These are phyloP conservation scores for Scleropages formosus DNA, from an alignment of 2,797 vertebrate species.

Conservation along the genomic window DNA sequence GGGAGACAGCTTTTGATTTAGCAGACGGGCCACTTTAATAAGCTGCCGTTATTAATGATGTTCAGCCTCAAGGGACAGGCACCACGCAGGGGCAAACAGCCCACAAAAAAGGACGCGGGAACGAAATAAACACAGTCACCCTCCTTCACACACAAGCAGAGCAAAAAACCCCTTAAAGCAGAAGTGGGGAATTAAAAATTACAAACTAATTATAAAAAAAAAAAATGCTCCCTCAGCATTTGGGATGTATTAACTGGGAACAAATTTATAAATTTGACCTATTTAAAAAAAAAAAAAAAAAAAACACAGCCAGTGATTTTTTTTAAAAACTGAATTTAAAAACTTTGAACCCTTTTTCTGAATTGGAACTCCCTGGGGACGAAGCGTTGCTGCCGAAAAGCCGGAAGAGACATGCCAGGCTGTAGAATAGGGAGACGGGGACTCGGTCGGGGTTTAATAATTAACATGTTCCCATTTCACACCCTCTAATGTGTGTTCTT, in stretches of 20 bases:
- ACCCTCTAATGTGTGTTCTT: no score
- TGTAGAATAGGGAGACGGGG: no score
- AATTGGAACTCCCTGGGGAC: no score
- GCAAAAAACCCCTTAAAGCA: background rate
- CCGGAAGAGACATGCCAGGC: no score
- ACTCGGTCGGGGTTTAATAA: no score
- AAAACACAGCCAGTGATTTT: no score
- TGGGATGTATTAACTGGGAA: background rate
- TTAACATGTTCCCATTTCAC: no score
- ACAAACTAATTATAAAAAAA: no score
- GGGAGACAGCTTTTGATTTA: background rate
- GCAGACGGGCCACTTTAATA: slow-evolving; percentile 10
- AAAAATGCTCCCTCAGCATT: background rate
- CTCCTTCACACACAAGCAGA: background rate
- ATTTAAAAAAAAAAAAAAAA: no score
- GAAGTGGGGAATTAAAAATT: background rate
- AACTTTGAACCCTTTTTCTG: no score
- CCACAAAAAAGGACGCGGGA: background rate
- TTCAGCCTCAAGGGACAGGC: background rate
- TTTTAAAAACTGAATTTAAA: no score
- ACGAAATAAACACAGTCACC: background rate
- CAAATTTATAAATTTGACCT: background rate
- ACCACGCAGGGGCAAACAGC: slow-evolving; percentile 6
- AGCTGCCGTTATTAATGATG: slow-evolving; percentile 16
- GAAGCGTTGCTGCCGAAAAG: no score